A percentile compares a stretch with the other conserved stretches of the same genome.
These are phyloP conservation scores for Bufotes viridis DNA, from an alignment of 2,797 vertebrate genomes.

Conservation along the genomic window DNA sequence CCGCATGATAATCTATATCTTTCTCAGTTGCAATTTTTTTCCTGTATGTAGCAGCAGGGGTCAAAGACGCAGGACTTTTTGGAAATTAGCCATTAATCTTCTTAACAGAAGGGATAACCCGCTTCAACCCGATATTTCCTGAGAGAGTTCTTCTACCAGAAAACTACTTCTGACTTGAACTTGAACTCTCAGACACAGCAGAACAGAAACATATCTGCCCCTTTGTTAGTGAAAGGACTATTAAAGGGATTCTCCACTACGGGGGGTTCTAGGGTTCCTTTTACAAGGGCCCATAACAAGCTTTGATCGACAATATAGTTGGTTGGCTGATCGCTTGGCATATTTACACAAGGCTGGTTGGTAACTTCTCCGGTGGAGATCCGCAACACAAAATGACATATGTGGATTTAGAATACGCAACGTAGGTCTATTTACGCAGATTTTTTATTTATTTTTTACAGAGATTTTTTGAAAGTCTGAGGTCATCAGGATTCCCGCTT, in stretches of 20 bases:
- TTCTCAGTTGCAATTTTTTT: not conserved
- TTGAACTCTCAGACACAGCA: not conserved
- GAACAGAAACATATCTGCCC: not conserved
- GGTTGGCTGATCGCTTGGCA: too few relatives aligned
- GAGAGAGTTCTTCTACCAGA: not conserved
- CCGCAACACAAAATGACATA: too few relatives aligned
- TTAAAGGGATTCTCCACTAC: not conserved
- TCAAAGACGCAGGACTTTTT: not conserved
- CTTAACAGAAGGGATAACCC: slow-evolving; percentile 19
- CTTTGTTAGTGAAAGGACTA: not conserved
- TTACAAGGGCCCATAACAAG: too few relatives aligned
- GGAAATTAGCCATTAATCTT: slow-evolving; percentile 19
- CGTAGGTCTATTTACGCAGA: too few relatives aligned
- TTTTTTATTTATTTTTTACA: too few relatives aligned
- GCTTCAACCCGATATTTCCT: not conserved
- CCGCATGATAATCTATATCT: not conserved
- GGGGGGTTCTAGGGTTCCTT: too few relatives aligned
- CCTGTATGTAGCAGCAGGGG: not conserved
- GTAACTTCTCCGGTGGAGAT: too few relatives aligned
- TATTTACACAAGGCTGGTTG: too few relatives aligned
- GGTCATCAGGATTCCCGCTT: too few relatives aligned
- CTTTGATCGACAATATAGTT: too few relatives aligned
- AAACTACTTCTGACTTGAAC: not conserved
- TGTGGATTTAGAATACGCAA: too few relatives aligned
- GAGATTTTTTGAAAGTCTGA: too few relatives aligned